A percentile compares a stretch with the other conserved stretches of the same genome.
phyloP scores from a whole-genome alignment of 2,888 invertebrate genomes.

The Cecidostiba fungosa region DNA sequence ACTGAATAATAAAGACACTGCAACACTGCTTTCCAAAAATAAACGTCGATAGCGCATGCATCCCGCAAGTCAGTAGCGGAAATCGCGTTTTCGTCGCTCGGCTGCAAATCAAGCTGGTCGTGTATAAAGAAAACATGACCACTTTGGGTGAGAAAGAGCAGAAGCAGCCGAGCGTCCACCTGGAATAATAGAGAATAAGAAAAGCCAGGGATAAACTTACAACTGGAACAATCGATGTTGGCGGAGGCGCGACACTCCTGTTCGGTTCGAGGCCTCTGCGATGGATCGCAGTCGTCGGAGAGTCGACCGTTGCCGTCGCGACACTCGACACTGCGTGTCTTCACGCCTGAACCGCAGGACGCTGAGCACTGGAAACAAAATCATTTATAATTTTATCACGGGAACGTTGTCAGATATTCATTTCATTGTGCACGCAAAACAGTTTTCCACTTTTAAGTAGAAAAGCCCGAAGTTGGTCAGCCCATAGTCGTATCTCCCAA shows the following conservation, averaged over 20 bases:
- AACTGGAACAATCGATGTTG: slow-evolving; percentile 86
- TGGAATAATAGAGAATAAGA: not conserved
- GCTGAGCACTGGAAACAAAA: slow-evolving; percentile 89
- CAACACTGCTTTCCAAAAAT: not conserved
- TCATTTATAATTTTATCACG: not conserved
- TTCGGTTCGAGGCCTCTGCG: slow-evolving; percentile 86
- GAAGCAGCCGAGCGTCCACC: not conserved
- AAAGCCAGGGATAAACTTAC: slow-evolving; percentile 70
- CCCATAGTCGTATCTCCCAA: not conserved
- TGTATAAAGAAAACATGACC: slow-evolving; percentile 37
- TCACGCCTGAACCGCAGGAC: slow-evolving; percentile 93
- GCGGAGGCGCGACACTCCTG: slow-evolving; percentile 85
- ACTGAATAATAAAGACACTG: not conserved
- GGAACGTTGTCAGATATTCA: no score
- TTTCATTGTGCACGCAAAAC: no score
- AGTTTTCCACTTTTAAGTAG: not conserved
- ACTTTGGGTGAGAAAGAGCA: slow-evolving; percentile 15
- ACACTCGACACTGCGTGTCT: slow-evolving; percentile 91
- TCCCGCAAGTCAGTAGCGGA: not conserved
- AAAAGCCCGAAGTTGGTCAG: not conserved
- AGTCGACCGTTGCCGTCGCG: slow-evolving; percentile 81
- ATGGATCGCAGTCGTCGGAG: slow-evolving; percentile 84
- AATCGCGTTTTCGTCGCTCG: not conserved
- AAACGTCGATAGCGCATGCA: not conserved
- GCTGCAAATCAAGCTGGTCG: slow-evolving; percentile 6